These are phyloP conservation scores for Leptobrachium leishanense DNA, from an alignment of 2,113 vertebrate genomes.

Conservation along the genomic window DNA sequence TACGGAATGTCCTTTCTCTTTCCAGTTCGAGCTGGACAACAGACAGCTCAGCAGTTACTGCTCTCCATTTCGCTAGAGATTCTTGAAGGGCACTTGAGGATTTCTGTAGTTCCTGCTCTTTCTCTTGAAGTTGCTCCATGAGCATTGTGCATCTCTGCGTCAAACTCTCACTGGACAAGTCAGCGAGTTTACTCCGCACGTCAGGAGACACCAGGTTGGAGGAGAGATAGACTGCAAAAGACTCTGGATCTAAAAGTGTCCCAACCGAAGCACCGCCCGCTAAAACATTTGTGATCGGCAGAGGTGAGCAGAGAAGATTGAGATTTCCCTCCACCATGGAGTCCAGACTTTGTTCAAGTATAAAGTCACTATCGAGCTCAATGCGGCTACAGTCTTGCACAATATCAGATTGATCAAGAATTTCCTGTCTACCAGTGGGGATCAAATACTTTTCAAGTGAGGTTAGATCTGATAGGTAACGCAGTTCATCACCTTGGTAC, in stretches of 20 bases:
- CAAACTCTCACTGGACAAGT: slow-evolving; percentile 53
- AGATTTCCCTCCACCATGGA: slow-evolving; percentile 13
- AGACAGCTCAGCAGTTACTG: slow-evolving; percentile 62
- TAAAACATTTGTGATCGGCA: slow-evolving; percentile 45
- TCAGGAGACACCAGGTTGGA: slow-evolving; percentile 47
- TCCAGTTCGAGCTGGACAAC: slow-evolving; percentile 53
- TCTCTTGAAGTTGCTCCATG: slow-evolving; percentile 64
- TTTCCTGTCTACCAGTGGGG: slow-evolving; percentile 51
- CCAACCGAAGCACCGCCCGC: slow-evolving; percentile 32
- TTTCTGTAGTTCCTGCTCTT: slow-evolving; percentile 63
- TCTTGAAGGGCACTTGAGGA: slow-evolving; percentile 64
- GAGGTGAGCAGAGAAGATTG: slow-evolving; percentile 31
- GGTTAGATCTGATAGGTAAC: slow-evolving; percentile 40
- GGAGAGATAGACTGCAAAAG: slow-evolving; percentile 39
- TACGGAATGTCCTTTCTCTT: slow-evolving; percentile 53
- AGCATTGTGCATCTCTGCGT: slow-evolving; percentile 66
- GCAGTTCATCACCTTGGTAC: slow-evolving; percentile 31
- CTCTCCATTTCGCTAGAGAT: slow-evolving; percentile 63
- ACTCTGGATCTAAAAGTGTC: slow-evolving; percentile 41
- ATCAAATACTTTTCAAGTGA: slow-evolving; percentile 74
- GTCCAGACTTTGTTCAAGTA: slow-evolving; percentile 58
- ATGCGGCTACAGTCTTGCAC: slow-evolving; percentile 58
- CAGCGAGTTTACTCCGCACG: neutral
- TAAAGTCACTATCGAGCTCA: slow-evolving; percentile 63
- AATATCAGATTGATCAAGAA: slow-evolving; percentile 54